Percentiles rank a stretch among this genome's conserved stretches.
phyloP scores from a whole-genome alignment of 1,140 invertebrate species.

The Epicauta chinensis region DNA sequence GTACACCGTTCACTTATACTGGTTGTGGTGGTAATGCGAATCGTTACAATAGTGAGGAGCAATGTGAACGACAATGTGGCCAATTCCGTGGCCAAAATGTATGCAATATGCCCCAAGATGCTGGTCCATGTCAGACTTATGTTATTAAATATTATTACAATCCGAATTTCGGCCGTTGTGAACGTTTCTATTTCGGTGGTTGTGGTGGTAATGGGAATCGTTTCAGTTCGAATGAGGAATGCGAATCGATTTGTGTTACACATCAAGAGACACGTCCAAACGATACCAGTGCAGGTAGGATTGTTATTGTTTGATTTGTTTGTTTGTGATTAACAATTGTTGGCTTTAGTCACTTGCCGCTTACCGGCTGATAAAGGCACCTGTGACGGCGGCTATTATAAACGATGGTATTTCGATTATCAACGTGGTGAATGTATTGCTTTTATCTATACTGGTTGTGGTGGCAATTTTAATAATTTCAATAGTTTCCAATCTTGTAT shows the following conservation, averaged over 20 bases:
- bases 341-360: slow-evolving; percentile 44
- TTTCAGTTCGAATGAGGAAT: slow-evolving; percentile 65
- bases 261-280: slow-evolving; percentile 31
- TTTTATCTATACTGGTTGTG: slow-evolving; percentile 75
- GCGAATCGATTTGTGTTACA: slow-evolving; percentile 58
- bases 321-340: neutral
- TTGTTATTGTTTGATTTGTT: neutral
- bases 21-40: slow-evolving; percentile 83
- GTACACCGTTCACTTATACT: slow-evolving; percentile 68
- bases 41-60: slow-evolving; percentile 68
- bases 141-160: slow-evolving; percentile 68
- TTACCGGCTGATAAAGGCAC: slow-evolving; percentile 62
- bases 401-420: slow-evolving; percentile 77
- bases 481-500: slow-evolving; percentile 63
- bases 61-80: slow-evolving; percentile 75
- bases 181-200: slow-evolving; percentile 73
- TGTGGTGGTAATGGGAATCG: slow-evolving; percentile 82
- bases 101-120: slow-evolving; percentile 54
- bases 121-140: slow-evolving; percentile 59
- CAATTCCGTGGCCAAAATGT: slow-evolving; percentile 60
- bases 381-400: slow-evolving; percentile 56
- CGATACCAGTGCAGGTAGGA: slow-evolving; percentile 27
- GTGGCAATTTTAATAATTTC: slow-evolving; percentile 76
- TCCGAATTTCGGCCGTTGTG: slow-evolving; percentile 48
- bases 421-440: slow-evolving; percentile 62